A percentile compares a stretch with the other conserved stretches of the same genome.
These are phyloP conservation scores for Oxyruncus cristatus DNA, from an alignment of 2,113 vertebrate genomes.

Conservation along the genomic window DNA sequence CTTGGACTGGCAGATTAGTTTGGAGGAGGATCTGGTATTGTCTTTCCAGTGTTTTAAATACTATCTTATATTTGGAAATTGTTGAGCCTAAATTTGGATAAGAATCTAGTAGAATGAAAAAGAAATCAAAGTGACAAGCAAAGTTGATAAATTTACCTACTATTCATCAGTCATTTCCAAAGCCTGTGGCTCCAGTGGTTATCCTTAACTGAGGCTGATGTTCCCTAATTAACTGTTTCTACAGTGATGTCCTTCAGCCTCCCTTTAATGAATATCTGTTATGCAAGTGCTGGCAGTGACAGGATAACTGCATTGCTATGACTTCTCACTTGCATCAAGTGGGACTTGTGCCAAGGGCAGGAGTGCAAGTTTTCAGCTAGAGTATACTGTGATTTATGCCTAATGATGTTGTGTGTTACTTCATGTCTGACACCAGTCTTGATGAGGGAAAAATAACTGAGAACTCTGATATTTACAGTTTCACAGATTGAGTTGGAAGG, in stretches of 20 bases:
- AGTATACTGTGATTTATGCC: background rate
- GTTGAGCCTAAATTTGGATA: background rate
- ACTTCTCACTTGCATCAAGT: background rate
- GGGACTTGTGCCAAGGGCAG: background rate
- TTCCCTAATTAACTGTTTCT: slow-evolving; percentile 17
- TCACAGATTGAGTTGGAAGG: background rate
- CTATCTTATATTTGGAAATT: background rate
- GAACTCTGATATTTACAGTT: background rate
- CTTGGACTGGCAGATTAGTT: background rate
- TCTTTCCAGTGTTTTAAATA: background rate
- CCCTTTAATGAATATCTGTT: background rate
- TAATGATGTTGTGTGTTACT: background rate
- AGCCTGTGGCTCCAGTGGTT: background rate
- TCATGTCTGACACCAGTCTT: background rate
- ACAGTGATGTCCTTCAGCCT: slow-evolving; percentile 4
- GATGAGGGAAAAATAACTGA: background rate
- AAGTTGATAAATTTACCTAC: background rate
- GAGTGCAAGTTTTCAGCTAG: background rate
- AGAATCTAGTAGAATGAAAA: background rate
- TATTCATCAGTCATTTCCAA: background rate
- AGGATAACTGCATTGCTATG: background rate
- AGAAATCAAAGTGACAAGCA: background rate
- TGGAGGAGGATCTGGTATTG: background rate
- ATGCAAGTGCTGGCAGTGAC: background rate
- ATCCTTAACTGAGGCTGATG: background rate